These are phyloP conservation scores for Tapirus terrestris DNA, from an alignment of 2,113 vertebrate genomes.

Conservation along the genomic window DNA sequence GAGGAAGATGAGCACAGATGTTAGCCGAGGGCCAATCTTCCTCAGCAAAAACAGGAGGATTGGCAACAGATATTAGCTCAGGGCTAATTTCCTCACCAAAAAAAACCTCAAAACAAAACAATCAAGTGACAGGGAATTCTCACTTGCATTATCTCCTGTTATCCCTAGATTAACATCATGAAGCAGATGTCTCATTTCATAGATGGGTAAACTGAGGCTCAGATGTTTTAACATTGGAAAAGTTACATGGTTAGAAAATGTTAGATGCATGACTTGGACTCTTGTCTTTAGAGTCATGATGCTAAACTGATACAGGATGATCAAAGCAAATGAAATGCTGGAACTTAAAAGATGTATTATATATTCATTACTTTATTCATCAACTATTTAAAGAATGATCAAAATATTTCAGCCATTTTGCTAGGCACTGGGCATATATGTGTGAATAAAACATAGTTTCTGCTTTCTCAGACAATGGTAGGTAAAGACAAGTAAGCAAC, in stretches of 20 bases:
- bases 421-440: not conserved
- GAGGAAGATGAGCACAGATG: too few species aligned
- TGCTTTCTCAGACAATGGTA: not conserved
- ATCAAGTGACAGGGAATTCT: not conserved
- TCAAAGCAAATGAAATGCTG: not conserved
- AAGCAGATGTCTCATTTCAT: not conserved
- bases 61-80: too few species aligned
- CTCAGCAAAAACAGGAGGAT: too few species aligned
- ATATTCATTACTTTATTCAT: not conserved
- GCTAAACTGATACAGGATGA: not conserved
- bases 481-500: not conserved
- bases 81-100: too few species aligned
- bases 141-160: not conserved
- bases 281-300: fast-evolving
- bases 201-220: not conserved
- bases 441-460: not conserved
- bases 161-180: not conserved
- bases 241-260: not conserved
- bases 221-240: not conserved
- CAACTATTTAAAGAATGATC: not conserved
- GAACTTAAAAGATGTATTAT: not conserved
- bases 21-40: too few species aligned
- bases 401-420: not conserved
- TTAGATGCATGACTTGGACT: not conserved
- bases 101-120: too few species aligned